These are phyloP conservation scores for Condylostylus longicornis DNA, from an alignment of 1,140 invertebrate species.

Conservation along the genomic window DNA sequence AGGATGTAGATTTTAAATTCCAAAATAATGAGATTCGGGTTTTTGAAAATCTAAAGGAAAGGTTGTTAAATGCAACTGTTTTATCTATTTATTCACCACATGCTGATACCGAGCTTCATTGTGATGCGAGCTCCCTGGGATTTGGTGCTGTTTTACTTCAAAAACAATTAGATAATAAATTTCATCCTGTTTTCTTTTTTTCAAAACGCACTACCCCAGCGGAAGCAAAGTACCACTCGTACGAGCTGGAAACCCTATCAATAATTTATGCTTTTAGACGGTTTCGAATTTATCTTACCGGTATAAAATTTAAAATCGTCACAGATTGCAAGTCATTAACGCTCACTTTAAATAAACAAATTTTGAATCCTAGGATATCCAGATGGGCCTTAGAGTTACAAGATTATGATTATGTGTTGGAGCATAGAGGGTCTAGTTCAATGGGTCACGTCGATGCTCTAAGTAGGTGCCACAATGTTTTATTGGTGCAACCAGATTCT, in stretches of 20 bases:
- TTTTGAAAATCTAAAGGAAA: conserved; percentile 12
- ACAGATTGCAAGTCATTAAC: conserved; percentile 28
- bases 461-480: conserved; percentile 7
- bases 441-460: conserved; percentile 22
- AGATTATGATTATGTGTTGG: conserved; percentile 1
- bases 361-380: conserved; percentile 20
- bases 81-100: conserved; percentile 11
- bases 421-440: conserved; percentile 11
- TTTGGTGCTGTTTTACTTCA: conserved; percentile 13
- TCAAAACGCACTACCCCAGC: conserved; percentile 23
- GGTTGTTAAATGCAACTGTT: conserved; percentile 8
- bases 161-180: conserved; percentile 7
- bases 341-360: conserved; percentile 27
- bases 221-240: conserved; percentile 32
- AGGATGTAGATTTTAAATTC: conserved; percentile 12
- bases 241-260: conserved; percentile 36
- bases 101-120: conserved; percentile 10
- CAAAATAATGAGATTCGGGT: conserved; percentile 3
- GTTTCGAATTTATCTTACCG: conserved; percentile 35
- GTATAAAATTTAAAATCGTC: conserved; percentile 32
- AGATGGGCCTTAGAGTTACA: conserved; percentile 18
- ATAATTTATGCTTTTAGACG: conserved; percentile 35
- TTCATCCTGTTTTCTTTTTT: conserved; percentile 31
- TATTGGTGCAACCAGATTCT: background rate
- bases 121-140: conserved; percentile 10